phyloP scores from a whole-genome alignment of 2,113 vertebrate genomes.

The Gorsachius goisagi region DNA sequence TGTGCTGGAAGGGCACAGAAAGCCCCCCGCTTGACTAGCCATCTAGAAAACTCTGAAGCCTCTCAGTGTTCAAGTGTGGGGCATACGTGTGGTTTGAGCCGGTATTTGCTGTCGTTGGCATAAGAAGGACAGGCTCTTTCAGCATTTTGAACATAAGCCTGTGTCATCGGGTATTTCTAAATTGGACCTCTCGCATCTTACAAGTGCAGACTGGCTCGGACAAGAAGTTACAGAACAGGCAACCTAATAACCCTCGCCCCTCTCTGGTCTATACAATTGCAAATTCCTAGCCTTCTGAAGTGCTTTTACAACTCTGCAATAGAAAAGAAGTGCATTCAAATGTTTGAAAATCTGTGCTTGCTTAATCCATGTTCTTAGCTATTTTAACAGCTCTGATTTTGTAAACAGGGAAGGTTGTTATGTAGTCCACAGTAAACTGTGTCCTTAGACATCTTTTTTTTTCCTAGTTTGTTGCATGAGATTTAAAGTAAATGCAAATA shows the following conservation, averaged over 20 bases:
- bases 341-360: slow-evolving; percentile 1
- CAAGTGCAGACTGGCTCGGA: background rate
- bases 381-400: slow-evolving; percentile 18
- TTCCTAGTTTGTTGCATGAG: background rate
- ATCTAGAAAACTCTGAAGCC: slow-evolving; percentile 15
- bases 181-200: background rate
- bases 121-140: background rate
- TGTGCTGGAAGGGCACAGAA: background rate
- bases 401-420: background rate
- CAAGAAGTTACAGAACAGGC: background rate
- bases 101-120: background rate
- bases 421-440: background rate
- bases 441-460: background rate
- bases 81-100: background rate
- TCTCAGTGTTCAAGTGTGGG: background rate
- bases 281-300: background rate
- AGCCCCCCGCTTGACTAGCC: background rate
- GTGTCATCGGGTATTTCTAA: slow-evolving; percentile 24
- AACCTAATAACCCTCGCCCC: background rate
- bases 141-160: background rate
- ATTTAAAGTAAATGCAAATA: background rate
- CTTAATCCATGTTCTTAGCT: background rate
- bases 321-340: background rate
- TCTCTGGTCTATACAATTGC: background rate
- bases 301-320: background rate